phyloP scores from a whole-genome alignment of 2,113 vertebrate genomes.

The Podarcis muralis region DNA sequence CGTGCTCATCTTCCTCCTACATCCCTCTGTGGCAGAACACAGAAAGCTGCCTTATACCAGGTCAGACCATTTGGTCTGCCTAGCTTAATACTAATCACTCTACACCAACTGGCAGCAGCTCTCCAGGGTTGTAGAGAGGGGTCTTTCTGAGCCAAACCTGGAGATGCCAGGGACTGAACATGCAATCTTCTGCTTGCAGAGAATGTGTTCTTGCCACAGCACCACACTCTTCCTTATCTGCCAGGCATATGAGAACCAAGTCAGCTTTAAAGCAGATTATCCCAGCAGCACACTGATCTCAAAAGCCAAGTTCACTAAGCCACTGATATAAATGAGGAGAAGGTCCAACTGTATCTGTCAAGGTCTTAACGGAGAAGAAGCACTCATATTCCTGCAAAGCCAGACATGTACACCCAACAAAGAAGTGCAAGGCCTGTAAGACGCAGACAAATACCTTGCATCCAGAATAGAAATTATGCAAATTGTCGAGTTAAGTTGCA shows the following conservation, averaged over 20 bases:
- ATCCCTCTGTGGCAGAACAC: not conserved
- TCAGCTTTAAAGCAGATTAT: not conserved
- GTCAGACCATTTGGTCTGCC: not conserved
- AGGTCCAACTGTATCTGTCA: not conserved
- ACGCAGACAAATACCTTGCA: too few relatives aligned
- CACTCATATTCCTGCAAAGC: not conserved
- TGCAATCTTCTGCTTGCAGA: not conserved
- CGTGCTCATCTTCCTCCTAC: not conserved
- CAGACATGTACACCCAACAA: not conserved
- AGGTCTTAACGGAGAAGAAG: not conserved
- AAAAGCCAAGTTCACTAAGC: not conserved
- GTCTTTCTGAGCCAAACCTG: not conserved
- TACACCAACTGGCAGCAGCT: not conserved
- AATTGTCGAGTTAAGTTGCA: too few relatives aligned
- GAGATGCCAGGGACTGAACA: not conserved
- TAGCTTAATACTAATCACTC: too few relatives aligned
- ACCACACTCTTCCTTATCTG: not conserved
- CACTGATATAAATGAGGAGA: not conserved
- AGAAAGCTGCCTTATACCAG: not conserved
- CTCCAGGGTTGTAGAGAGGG: not conserved
- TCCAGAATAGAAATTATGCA: too few relatives aligned
- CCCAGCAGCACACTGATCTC: too few relatives aligned
- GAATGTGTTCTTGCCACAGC: not conserved
- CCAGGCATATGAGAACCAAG: not conserved
- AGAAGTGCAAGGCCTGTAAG: not conserved